phyloP scores from a whole-genome alignment of 2,888 invertebrate species.

The Netelia virgata region DNA sequence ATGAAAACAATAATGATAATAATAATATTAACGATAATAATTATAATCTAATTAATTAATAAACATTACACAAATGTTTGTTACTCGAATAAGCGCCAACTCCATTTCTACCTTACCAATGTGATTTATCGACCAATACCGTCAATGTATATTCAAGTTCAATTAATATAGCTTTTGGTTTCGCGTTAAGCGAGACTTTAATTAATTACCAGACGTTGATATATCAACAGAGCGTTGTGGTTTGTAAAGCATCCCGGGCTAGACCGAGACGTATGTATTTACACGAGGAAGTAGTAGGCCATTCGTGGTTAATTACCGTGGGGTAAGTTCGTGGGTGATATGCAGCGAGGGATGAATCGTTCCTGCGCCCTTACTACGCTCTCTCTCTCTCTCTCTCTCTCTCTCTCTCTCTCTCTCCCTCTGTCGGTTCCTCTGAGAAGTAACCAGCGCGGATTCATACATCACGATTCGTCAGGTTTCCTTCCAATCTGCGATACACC shows the following conservation, averaged over 20 bases:
- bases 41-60: no score
- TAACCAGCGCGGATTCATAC: not conserved
- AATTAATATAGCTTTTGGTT: constrained; percentile 22
- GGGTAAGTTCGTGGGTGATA: constrained; percentile 7
- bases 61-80: no score
- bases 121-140: no score
- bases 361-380: not conserved
- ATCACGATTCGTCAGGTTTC: constrained; percentile 17
- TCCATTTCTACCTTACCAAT: no score
- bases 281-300: not conserved
- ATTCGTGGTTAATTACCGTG: constrained; percentile 48
- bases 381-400: not conserved
- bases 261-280: not conserved
- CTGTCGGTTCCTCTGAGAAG: not conserved
- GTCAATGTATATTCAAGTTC: not conserved
- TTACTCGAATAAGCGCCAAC: no score
- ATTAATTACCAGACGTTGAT: constrained; percentile 29
- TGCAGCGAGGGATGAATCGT: constrained; percentile 1
- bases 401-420: not conserved
- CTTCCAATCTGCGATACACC: constrained; percentile 38
- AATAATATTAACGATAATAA: no score
- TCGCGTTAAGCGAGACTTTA: constrained; percentile 9
- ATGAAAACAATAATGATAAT: not conserved
- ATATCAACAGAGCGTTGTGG: not conserved
- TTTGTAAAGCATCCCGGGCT: not conserved